These are phyloP conservation scores for Drosophila kanapiae DNA, from an alignment of 1,140 invertebrate genomes.

Conservation along the genomic window DNA sequence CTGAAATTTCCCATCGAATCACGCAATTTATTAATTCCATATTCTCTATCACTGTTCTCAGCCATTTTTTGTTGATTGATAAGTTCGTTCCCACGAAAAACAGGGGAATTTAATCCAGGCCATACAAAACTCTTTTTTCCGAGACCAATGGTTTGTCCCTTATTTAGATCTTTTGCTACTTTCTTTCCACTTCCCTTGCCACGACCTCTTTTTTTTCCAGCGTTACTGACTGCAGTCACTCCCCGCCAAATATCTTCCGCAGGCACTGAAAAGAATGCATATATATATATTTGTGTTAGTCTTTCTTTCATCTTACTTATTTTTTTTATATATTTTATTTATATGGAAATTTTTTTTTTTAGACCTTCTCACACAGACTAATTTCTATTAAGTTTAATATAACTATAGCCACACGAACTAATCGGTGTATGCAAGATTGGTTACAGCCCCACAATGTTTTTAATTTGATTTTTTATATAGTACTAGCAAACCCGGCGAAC, in stretches of 20 bases:
- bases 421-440: too few relatives aligned
- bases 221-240: conserved; percentile 97
- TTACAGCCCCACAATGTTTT: too few relatives aligned
- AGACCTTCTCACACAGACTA: too few relatives aligned
- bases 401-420: too few relatives aligned
- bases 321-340: neutral
- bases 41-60: conserved; percentile 90
- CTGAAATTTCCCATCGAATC: conserved; percentile 89
- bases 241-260: conserved; percentile 97
- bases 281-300: neutral
- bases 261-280: conserved; percentile 87
- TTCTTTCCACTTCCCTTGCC: conserved; percentile 92
- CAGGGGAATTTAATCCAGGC: conserved; percentile 95
- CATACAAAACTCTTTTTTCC: conserved; percentile 95
- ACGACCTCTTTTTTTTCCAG: conserved; percentile 96
- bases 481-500: too few relatives aligned
- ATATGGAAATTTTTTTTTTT: too few relatives aligned
- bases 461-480: too few relatives aligned
- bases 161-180: conserved; percentile 93
- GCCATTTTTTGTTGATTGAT: conserved; percentile 89
- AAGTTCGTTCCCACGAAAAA: conserved; percentile 92
- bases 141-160: conserved; percentile 94
- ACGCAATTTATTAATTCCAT: conserved; percentile 90
- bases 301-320: neutral
- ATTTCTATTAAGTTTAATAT: too few relatives aligned